These are phyloP conservation scores for Phocoena phocoena DNA, from an alignment of 2,113 vertebrate species.

Conservation along the genomic window DNA sequence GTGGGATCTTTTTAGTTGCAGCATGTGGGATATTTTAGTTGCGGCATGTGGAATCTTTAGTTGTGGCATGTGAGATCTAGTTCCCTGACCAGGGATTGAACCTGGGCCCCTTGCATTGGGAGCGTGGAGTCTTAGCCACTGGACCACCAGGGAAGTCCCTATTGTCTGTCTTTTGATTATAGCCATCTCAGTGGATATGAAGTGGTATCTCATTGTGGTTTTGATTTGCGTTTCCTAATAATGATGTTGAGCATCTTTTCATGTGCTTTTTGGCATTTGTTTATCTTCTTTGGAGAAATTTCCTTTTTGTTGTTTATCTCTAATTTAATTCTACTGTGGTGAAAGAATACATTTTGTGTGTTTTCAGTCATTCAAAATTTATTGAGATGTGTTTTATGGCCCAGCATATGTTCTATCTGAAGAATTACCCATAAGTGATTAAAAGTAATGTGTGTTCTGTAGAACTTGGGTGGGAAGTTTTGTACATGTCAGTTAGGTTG, in stretches of 20 bases:
- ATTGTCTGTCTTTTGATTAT: neutral
- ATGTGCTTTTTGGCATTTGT: neutral
- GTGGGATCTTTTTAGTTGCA: no score
- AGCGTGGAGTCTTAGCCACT: no score
- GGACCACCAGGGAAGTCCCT: no score
- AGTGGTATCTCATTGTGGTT: neutral
- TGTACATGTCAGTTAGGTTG: neutral
- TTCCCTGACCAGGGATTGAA: no score
- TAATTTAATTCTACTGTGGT: neutral
- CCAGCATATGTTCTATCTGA: neutral
- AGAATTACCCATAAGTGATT: neutral
- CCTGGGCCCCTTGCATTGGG: no score
- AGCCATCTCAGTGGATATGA: neutral
- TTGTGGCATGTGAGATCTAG: no score
- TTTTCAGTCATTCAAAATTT: neutral
- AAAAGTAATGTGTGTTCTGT: neutral
- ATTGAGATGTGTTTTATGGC: neutral
- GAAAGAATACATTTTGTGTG: neutral
- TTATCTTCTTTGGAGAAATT: neutral
- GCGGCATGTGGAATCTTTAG: no score
- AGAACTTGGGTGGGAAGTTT: neutral
- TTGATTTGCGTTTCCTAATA: conserved; percentile 19
- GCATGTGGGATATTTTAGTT: no score
- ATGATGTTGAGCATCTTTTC: neutral
- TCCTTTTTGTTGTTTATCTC: neutral